Conservation (phyloP, 2,113 vertebrate genomes). For the Festucalex cinctus region DNA sequence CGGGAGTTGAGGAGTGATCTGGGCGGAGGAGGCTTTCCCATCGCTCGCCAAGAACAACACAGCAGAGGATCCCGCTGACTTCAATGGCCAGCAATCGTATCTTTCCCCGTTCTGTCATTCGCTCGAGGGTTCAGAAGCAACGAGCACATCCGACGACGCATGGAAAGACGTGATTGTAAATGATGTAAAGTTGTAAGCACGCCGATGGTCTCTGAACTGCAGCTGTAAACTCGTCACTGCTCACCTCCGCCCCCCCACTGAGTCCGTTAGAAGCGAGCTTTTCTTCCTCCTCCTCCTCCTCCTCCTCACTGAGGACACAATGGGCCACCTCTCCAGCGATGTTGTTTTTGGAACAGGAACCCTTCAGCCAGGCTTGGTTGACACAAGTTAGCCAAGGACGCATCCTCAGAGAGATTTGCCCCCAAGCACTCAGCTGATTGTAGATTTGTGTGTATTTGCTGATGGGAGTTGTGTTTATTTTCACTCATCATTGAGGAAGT, state of each 20-base stretch:
- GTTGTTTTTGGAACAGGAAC: slow-evolving; percentile 85
- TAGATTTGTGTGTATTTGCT: slow-evolving; percentile 21
- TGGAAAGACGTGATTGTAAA: slow-evolving; percentile 23
- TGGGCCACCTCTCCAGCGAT: slow-evolving; percentile 75
- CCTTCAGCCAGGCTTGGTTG: slow-evolving; percentile 74
- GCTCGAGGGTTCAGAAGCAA: slow-evolving; percentile 6
- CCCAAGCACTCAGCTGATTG: slow-evolving; percentile 60
- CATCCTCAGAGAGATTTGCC: slow-evolving; percentile 77
- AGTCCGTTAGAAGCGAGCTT: slow-evolving; percentile 58
- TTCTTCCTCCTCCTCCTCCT: slow-evolving; percentile 60
- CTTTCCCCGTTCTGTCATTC: slow-evolving; percentile 3
- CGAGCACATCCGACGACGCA: slow-evolving; percentile 2
- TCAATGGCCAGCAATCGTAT: slow-evolving; percentile 13
- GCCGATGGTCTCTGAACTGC: slow-evolving; percentile 52
- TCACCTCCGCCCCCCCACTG: slow-evolving; percentile 65
- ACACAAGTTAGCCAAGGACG: slow-evolving; percentile 81
- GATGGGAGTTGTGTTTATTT: slow-evolving; percentile 22
- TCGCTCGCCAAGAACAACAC: slow-evolving; percentile 59
- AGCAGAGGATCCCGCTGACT: slow-evolving; percentile 45
- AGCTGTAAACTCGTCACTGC: slow-evolving; percentile 64
- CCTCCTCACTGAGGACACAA: slow-evolving; percentile 80
- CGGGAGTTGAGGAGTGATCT: slow-evolving; percentile 47
- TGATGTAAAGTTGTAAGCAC: slow-evolving; percentile 39
- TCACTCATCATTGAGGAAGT: slow-evolving; percentile 38
- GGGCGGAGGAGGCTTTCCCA: slow-evolving; percentile 42